Conservation (phyloP, 2,888 invertebrate genomes). For the Bombylius major region DNA sequence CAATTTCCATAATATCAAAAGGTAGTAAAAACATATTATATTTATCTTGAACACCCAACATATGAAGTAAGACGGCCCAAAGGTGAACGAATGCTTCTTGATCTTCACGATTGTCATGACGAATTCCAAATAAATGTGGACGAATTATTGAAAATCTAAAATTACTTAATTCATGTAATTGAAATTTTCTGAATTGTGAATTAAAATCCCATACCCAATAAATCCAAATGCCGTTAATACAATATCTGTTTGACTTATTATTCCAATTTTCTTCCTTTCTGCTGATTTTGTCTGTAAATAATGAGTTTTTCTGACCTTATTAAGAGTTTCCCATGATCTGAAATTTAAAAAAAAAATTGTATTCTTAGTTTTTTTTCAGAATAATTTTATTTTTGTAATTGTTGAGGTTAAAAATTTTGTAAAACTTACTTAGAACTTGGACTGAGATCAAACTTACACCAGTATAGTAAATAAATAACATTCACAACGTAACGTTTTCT, state of each 20-base stretch:
- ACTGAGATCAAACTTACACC: slow-evolving; percentile 60
- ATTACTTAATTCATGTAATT: no score
- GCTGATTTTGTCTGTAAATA: slow-evolving; percentile 41
- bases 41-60: slow-evolving; percentile 60
- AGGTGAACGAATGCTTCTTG: slow-evolving; percentile 61
- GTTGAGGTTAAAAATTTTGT: no score
- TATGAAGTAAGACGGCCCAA: slow-evolving; percentile 62
- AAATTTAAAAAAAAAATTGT: slow-evolving; percentile 9
- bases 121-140: slow-evolving; percentile 48
- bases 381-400: slow-evolving; percentile 19
- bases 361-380: neutral
- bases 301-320: slow-evolving; percentile 49
- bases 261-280: slow-evolving; percentile 37
- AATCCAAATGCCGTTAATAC: slow-evolving; percentile 71
- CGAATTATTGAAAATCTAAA: slow-evolving; percentile 41
- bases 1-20: slow-evolving; percentile 7
- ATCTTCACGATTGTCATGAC: slow-evolving; percentile 44
- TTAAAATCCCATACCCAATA: slow-evolving; percentile 40
- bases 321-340: slow-evolving; percentile 51
- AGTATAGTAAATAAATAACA: slow-evolving; percentile 53
- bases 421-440: slow-evolving; percentile 43
- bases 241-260: slow-evolving; percentile 63
- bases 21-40: slow-evolving; percentile 14
- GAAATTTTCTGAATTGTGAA: no score
- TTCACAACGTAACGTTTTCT: slow-evolving; percentile 63